A percentile compares a stretch with the other conserved stretches of the same genome.
phyloP scores from a whole-genome alignment of 2,888 invertebrate species.

The Bedellia somnulentella region DNA sequence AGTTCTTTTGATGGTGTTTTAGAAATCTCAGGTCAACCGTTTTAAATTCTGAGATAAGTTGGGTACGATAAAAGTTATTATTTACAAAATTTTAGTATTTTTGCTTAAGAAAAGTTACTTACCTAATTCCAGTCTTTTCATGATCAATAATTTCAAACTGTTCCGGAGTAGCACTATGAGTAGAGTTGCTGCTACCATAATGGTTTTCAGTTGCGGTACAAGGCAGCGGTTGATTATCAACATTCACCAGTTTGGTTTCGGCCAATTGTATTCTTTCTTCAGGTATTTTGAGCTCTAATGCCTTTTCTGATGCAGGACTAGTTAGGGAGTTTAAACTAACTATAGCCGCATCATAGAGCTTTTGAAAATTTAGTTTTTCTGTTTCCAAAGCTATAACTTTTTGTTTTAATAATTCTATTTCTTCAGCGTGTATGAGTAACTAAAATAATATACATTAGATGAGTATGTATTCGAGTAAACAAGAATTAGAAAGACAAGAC shows the following conservation, averaged over 20 bases:
- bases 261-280: slow-evolving; percentile 25
- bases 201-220: slow-evolving; percentile 48
- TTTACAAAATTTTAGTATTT: too few species aligned
- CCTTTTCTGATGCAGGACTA: slow-evolving; percentile 41
- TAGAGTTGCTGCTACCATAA: slow-evolving; percentile 51
- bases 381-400: slow-evolving; percentile 55
- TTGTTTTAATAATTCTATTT: slow-evolving; percentile 58
- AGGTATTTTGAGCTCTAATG: slow-evolving; percentile 30
- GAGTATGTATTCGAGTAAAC: background rate
- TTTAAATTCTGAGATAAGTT: too few species aligned
- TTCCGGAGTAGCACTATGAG: slow-evolving; percentile 62
- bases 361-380: slow-evolving; percentile 61
- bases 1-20: too few species aligned
- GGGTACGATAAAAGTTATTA: too few species aligned
- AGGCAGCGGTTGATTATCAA: slow-evolving; percentile 31
- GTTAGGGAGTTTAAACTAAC: slow-evolving; percentile 49
- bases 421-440: slow-evolving; percentile 52
- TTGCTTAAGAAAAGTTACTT: too few species aligned
- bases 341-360: slow-evolving; percentile 50
- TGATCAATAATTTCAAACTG: slow-evolving; percentile 66
- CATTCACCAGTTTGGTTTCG: slow-evolving; percentile 16
- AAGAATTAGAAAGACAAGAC: too few species aligned
- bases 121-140: too few species aligned
- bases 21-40: too few species aligned
- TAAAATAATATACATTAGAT: slow-evolving; percentile 11